Evolutionary conservation across 1,140 invertebrate genomes (phyloP), one percentile per base, ranked within the genome.

Genomic region (Bombus sibiricus): DNA sequence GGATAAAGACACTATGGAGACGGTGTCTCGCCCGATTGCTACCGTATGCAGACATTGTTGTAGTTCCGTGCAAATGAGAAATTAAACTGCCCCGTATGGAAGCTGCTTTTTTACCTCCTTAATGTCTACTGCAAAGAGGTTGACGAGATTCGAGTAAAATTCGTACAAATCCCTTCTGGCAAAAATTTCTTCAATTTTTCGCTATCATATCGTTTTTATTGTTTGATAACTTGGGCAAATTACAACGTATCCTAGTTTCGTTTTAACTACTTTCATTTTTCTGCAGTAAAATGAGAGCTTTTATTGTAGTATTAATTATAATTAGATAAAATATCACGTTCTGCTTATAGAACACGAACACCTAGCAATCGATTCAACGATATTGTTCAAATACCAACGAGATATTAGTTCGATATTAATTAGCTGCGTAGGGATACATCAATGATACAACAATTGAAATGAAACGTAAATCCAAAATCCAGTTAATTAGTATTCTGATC

Each of bases 1-100:
- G 81, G 74, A 79, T 86, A 83, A 83, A 83, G 81, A 86, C 81
- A 83, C 57, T 57, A 73, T 41, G 64, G 81, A 83, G 81, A 83
- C 66, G 68, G 12, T 66, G 28, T 72, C 64, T 53, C 53, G 66
- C 62, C 57, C 76, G 72, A 86, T 86, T 86, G 85, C 85, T 22
- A 75, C 37, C 22, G 34, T 59, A 37, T 59, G 47, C 34, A 15
- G 37, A n/a, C 18, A 41, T 72, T 41, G 79, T 53, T 57, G 43
- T 43, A 71, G 32, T n/a, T 59, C 8, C 57, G 64, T 64, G 57
- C 57, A 75, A 64, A 75, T 82, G 22, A 57, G 39, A 64, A 53
- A 57, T 71, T 81, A 71, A 34, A 18, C 43, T 13, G 4, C 15
- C 32, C 2, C 13, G 5, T 5, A 12, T 22, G 1, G 22, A 28